These are phyloP conservation scores for Pandemis corylana DNA, from an alignment of 2,888 invertebrate genomes.

Conservation along the genomic window DNA sequence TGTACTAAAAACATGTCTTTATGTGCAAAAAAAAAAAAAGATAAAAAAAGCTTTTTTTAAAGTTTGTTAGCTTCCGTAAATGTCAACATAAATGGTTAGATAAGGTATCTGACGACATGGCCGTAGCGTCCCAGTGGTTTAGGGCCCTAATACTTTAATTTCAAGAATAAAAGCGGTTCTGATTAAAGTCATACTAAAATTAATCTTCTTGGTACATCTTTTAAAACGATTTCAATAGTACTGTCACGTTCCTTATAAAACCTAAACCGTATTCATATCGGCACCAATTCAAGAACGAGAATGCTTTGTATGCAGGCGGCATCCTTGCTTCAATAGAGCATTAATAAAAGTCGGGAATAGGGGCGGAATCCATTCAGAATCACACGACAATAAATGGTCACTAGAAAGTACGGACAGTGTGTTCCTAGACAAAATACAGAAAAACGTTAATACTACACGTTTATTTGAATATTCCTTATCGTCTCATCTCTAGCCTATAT, in stretches of 20 bases:
- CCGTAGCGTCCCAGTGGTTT: no score
- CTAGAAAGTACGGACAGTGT: background rate
- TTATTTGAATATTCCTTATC: no score
- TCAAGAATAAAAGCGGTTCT: background rate
- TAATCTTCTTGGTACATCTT: background rate
- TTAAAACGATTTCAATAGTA: slow-evolving; percentile 13
- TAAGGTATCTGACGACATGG: no score
- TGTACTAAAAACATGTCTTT: no score
- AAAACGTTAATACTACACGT: background rate
- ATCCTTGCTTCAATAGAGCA: slow-evolving; percentile 24
- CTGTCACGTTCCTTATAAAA: slow-evolving; percentile 17
- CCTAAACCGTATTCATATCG: slow-evolving; percentile 25
- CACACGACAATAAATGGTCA: slow-evolving; percentile 28
- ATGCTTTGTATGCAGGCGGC: slow-evolving; percentile 26
- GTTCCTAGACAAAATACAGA: background rate
- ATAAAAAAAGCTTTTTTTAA: no score
- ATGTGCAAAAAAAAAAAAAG: no score
- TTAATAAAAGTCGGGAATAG: slow-evolving; percentile 26
- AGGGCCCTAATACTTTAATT: background rate
- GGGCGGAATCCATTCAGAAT: slow-evolving; percentile 28
- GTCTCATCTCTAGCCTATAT: no score
- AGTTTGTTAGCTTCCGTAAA: no score
- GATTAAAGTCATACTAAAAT: background rate
- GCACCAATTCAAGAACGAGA: slow-evolving; percentile 22
- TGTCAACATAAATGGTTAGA: no score